Conservation (phyloP, 2,888 invertebrate species). For the Iselma pallidipennis region DNA sequence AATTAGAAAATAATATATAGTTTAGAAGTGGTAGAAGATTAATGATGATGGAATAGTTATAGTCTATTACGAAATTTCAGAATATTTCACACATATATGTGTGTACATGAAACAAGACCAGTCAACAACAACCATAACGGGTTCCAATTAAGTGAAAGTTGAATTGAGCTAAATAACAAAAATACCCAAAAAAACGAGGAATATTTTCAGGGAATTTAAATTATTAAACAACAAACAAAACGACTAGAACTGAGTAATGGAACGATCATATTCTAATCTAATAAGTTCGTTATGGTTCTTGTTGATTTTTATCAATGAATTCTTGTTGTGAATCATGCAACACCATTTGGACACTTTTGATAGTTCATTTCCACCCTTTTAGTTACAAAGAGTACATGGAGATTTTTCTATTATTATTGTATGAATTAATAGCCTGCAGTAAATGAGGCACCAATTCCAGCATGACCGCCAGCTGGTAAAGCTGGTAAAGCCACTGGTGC, state of each 20-base stretch:
- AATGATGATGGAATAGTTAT: not conserved
- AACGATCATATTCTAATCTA: no score
- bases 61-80: not conserved
- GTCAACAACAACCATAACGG: not conserved
- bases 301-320: no score
- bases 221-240: not conserved
- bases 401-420: no score
- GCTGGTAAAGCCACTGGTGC: conserved; percentile 23
- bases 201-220: not conserved
- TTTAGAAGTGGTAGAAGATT: no score
- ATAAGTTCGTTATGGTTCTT: not conserved
- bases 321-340: no score
- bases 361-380: no score
- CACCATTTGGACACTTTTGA: no score
- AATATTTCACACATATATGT: not conserved
- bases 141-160: not conserved
- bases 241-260: not conserved
- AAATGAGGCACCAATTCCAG: conserved; percentile 9
- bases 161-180: not conserved
- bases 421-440: conserved; percentile 9
- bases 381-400: no score
- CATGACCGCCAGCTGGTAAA: conserved; percentile 27
- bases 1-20: no score
- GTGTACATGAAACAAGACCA: not conserved
- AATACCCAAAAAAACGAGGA: not conserved